phyloP scores from a whole-genome alignment of 2,888 invertebrate genomes.

The Coleophora flavipennella region DNA sequence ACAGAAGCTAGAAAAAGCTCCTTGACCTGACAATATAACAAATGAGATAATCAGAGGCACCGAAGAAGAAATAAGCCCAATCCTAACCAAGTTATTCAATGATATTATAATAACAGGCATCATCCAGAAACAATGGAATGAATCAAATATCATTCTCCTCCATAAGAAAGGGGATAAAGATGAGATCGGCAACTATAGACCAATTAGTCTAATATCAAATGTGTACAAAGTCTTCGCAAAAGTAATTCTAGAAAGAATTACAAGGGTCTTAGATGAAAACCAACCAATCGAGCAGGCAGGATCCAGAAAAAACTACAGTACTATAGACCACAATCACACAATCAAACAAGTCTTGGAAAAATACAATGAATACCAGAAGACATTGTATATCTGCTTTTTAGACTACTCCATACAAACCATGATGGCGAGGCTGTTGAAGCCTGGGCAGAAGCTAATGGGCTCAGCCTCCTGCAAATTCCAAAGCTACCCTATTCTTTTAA shows the following conservation, averaged over 20 bases:
- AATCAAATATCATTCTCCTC: slow-evolving; percentile 16
- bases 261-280: too few species aligned
- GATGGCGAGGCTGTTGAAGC: too few species aligned
- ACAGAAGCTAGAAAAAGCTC: slow-evolving; percentile 15
- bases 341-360: slow-evolving; percentile 10
- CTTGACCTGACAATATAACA: slow-evolving; percentile 16
- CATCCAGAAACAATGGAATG: too few species aligned
- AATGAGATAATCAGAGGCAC: slow-evolving; percentile 16
- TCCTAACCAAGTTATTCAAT: slow-evolving; percentile 15
- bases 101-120: slow-evolving; percentile 8
- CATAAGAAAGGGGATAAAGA: slow-evolving; percentile 17
- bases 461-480: too few species aligned
- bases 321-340: slow-evolving; percentile 14
- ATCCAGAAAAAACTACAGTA: slow-evolving; percentile 13
- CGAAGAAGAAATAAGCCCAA: slow-evolving; percentile 9
- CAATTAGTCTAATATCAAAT: too few species aligned
- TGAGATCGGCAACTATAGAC: too few species aligned
- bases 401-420: slow-evolving; percentile 17
- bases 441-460: too few species aligned
- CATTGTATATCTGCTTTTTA: slow-evolving; percentile 13
- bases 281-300: slow-evolving; percentile 19
- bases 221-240: too few species aligned
- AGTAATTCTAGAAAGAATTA: slow-evolving; percentile 6
- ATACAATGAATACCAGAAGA: slow-evolving; percentile 7
- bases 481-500: too few species aligned